A percentile compares a stretch with the other conserved stretches of the same genome.
Evolutionary conservation across 2,113 vertebrate genomes (phyloP).

Genomic region (human): GRCh38 chr6:151757501-151758000

Average conservation of each 20-base stretch:
- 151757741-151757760: neutral
- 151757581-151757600: neutral
- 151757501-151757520: neutral
- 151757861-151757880: slow-evolving; percentile 3
- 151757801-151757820: neutral
- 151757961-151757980: neutral
- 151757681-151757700: neutral
- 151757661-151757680: neutral
- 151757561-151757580: neutral
- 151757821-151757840: slow-evolving; percentile 48
- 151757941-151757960: neutral
- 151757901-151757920: neutral
- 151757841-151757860: slow-evolving; percentile 34
- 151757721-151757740: neutral
- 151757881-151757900: slow-evolving; percentile 27
- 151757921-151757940: neutral
- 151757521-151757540: neutral
- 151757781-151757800: neutral
- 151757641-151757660: neutral
- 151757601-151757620: fast-evolving
- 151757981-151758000: neutral
- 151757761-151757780: neutral
- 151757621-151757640: neutral
- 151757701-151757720: neutral
- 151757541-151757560: neutral